These are phyloP conservation scores for Heliconius nattereri DNA, from an alignment of 1,140 invertebrate species.

Conservation along the genomic window DNA sequence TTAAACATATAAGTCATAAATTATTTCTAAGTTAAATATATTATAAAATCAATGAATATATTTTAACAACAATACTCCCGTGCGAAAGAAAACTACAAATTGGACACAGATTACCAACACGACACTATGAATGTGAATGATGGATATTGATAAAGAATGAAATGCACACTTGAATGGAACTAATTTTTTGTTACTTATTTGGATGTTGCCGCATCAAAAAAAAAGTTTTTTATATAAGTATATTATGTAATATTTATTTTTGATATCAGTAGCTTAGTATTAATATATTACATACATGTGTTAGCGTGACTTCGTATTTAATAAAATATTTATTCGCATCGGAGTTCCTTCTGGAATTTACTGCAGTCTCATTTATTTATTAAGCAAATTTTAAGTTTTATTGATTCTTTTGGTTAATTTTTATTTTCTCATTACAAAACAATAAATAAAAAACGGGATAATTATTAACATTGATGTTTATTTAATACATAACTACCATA, in stretches of 20 bases:
- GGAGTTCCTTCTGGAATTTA: too few species aligned
- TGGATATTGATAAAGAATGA: conserved; percentile 8
- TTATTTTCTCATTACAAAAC: not conserved
- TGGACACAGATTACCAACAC: conserved; percentile 8
- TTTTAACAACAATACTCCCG: conserved; percentile 1
- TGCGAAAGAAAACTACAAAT: conserved; percentile 4
- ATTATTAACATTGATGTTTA: conserved; percentile 22
- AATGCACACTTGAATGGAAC: conserved; percentile 5
- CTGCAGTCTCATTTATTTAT: too few species aligned
- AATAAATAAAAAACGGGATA: not conserved
- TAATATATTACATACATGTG: not conserved
- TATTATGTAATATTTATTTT: conserved; percentile 2
- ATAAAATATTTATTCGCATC: not conserved
- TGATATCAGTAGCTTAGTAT: not conserved
- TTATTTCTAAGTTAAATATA: not conserved
- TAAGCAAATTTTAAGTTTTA: too few species aligned
- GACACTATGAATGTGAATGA: not conserved
- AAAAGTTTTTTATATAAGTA: not conserved
- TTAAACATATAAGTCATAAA: not conserved
- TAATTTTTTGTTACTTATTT: not conserved
- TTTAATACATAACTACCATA: conserved; percentile 37
- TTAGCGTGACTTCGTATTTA: not conserved
- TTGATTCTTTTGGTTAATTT: too few species aligned
- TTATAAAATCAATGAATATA: conserved; percentile 8
- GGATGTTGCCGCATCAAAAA: not conserved